Base-by-base conservation (phyloP, 2,888 invertebrate genomes). In the Argyresthia albistria region DNA sequence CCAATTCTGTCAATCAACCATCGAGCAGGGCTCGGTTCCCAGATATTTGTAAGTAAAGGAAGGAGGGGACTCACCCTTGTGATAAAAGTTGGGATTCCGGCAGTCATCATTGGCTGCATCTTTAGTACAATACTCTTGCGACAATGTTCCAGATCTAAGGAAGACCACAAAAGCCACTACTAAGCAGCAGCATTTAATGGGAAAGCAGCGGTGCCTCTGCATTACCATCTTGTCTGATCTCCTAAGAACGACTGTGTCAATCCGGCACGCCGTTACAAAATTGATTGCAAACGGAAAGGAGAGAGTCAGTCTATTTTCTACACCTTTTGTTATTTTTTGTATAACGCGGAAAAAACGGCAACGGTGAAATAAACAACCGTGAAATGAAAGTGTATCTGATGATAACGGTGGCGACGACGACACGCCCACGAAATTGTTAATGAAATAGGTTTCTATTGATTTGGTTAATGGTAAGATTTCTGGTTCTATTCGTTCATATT, bases 371-470 rank as follows among this genome's bases (percentile, higher is more conserved):
- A 25, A 66, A 65, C 56, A 57, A 69, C 67, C 77, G 78, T 79
- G 69, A 80, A 80, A 80, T 79, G 78, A 82, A 80, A 80, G 80
- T 67, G 65, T 60, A 49, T 39, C 49, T 25, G 25, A 35, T 25
- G 25, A 35, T 12, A 35, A 45, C 47, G 47, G n/a, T 14, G 35
- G 37, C 8, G 36, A 47, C 47, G 35, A 15, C 45, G 45, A 25
- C 25, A 47, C 10, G 25, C 25, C 25, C 25, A 25, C 25, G 25
- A 25, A 25, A 25, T 25, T 2, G 25, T 25, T 25, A 25, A 6
- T 25, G 6, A 25, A 25, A 25, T 25, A 25, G 25, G 25, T 25
- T n/a, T n/a, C n/a, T n/a, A n/a, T n/a, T 25, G 6, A 25, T 25
- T 25, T 25, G 2, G 25, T 25, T 25, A 6, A 2, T 25, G 25